These are phyloP conservation scores for Drosophila nebulosa DNA, from an alignment of 1,140 invertebrate genomes.

Conservation along the genomic window DNA sequence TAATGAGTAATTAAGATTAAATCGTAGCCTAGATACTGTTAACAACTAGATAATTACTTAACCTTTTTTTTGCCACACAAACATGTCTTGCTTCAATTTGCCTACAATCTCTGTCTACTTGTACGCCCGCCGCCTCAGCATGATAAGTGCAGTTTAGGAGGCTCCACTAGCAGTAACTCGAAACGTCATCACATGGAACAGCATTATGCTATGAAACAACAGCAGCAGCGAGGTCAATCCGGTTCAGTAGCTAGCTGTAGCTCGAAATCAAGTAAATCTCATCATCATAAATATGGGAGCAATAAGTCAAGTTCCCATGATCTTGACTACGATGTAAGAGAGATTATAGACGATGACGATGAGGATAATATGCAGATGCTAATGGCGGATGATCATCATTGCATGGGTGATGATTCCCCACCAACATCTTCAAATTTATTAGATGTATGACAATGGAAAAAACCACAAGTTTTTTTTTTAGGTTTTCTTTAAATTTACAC, in stretches of 20 bases:
- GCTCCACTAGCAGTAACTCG: conserved; percentile 73
- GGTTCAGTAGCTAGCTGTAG: conserved; percentile 20
- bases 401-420: conserved; percentile 65
- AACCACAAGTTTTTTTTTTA: not conserved
- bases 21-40: not conserved
- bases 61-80: not conserved
- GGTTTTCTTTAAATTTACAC: conserved; percentile 4
- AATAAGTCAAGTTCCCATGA: conserved; percentile 48
- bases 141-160: conserved; percentile 70
- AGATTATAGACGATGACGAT: conserved; percentile 57
- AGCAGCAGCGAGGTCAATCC: conserved; percentile 64
- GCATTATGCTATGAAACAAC: conserved; percentile 81
- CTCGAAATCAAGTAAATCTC: conserved; percentile 50
- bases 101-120: conserved; percentile 4
- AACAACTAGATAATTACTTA: not conserved
- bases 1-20: not conserved
- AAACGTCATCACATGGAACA: conserved; percentile 67
- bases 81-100: conserved; percentile 45
- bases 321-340: conserved; percentile 60
- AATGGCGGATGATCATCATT: conserved; percentile 67
- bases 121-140: conserved; percentile 50
- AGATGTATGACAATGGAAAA: conserved; percentile 45
- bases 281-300: conserved; percentile 71
- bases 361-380: conserved; percentile 50
- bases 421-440: conserved; percentile 61